A percentile compares a stretch with the other conserved stretches of the same genome.
phyloP scores from a whole-genome alignment of 1,140 invertebrate species.

The Hyles vespertilio region DNA sequence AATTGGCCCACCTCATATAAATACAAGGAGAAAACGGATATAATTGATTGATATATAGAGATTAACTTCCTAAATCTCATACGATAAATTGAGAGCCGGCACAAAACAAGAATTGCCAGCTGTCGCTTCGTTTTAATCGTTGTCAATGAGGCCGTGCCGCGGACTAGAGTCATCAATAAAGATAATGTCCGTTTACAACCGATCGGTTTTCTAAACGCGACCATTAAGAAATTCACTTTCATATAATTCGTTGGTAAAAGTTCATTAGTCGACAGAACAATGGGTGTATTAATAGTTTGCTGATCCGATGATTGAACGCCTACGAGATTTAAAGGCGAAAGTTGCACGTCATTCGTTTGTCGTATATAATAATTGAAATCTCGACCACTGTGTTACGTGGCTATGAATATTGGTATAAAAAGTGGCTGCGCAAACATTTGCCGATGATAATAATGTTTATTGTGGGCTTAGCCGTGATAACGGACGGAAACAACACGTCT shows the following conservation, averaged over 20 bases:
- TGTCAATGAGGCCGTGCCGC: too few species aligned
- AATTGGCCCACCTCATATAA: too few species aligned
- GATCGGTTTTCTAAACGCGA: constrained; percentile 21
- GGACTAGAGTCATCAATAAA: constrained; percentile 18
- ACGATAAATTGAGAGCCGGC: too few species aligned
- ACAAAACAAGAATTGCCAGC: too few species aligned
- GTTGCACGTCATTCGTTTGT: constrained; percentile 31
- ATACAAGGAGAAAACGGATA: too few species aligned
- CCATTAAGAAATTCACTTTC: constrained; percentile 35
- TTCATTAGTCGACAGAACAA: constrained; percentile 46
- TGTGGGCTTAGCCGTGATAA: constrained; percentile 4
- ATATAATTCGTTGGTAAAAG: constrained; percentile 31
- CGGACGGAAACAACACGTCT: constrained; percentile 1
- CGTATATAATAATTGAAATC: constrained; percentile 38
- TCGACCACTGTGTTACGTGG: constrained; percentile 38
- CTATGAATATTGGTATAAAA: constrained; percentile 5
- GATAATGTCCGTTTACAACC: constrained; percentile 9
- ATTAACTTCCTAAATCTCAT: too few species aligned
- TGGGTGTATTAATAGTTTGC: constrained; percentile 15
- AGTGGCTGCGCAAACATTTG: constrained; percentile 14
- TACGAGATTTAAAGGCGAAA: constrained; percentile 35
- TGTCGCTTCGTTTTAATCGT: too few species aligned
- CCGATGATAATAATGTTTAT: constrained; percentile 12
- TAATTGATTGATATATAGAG: too few species aligned
- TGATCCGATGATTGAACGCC: constrained; percentile 37